Evolutionary conservation across 2,797 vertebrate species (phyloP).

Genomic region (Sebastes oblongus): DNA sequence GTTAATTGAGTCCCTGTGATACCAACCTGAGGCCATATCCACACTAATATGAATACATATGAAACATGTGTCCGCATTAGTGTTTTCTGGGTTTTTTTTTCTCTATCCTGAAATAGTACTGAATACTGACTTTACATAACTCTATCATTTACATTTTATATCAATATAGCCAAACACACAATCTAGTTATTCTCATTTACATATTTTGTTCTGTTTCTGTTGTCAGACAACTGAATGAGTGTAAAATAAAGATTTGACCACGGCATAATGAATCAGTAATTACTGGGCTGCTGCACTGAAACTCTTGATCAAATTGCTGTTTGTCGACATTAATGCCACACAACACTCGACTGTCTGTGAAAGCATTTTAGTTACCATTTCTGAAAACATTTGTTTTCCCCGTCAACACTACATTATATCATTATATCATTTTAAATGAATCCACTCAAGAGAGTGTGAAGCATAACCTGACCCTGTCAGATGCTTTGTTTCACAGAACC

Average conservation of each 20-base stretch:
- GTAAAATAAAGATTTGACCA: background rate
- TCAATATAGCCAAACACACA: background rate
- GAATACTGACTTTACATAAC: background rate
- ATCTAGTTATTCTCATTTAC: background rate
- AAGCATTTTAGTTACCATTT: background rate
- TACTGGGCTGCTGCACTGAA: background rate
- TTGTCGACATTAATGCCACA: background rate
- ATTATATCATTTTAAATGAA: background rate
- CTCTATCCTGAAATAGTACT: background rate
- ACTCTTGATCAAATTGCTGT: background rate
- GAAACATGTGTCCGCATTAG: background rate
- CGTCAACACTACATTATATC: background rate
- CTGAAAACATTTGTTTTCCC: background rate
- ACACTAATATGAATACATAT: background rate
- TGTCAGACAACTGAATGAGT: background rate
- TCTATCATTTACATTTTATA: background rate
- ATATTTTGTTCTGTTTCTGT: background rate
- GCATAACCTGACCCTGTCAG: no score
- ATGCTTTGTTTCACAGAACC: no score
- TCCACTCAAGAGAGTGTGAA: no score
- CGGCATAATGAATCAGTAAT: background rate
- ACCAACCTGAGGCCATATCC: conserved; percentile 2
- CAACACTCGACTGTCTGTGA: background rate
- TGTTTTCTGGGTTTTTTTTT: background rate
- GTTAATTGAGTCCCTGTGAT: conserved; percentile 46